Evolutionary conservation across 1,140 invertebrate species (phyloP).

Genomic region (Pseudomyrmex dendroicus): DNA sequence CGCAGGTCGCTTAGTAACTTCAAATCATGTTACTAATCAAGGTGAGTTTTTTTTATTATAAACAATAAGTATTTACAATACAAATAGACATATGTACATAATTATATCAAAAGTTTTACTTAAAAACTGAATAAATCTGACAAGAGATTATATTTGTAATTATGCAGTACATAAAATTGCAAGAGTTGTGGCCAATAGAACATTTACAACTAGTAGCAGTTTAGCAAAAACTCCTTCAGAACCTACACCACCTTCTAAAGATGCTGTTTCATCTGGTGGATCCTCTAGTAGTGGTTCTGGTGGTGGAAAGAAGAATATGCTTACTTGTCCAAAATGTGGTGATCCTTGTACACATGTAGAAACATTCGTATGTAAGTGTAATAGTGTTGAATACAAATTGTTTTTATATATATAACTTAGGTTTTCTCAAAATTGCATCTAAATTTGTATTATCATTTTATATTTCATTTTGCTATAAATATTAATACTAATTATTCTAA

Average conservation of each 20-base stretch:
- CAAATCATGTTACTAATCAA: slow-evolving; percentile 81
- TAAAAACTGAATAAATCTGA: not conserved
- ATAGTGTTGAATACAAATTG: slow-evolving; percentile 31
- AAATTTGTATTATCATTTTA: not conserved
- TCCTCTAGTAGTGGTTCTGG: slow-evolving; percentile 78
- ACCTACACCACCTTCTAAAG: slow-evolving; percentile 80
- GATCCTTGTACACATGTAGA: slow-evolving; percentile 98
- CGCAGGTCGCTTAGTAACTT: slow-evolving; percentile 80
- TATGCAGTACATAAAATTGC: slow-evolving; percentile 82
- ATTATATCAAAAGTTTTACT: slow-evolving; percentile 34
- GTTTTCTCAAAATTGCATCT: not conserved
- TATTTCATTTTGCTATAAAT: not conserved
- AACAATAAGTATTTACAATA: slow-evolving; percentile 35
- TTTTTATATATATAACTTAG: not conserved
- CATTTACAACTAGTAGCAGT: slow-evolving; percentile 74
- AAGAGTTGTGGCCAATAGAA: slow-evolving; percentile 78
- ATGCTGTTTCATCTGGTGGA: slow-evolving; percentile 64
- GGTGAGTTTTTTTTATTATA: slow-evolving; percentile 73
- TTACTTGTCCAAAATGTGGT: slow-evolving; percentile 97
- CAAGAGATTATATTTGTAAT: not conserved
- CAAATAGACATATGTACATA: not conserved
- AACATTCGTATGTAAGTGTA: slow-evolving; percentile 95
- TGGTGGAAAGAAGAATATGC: slow-evolving; percentile 88
- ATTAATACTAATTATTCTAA: slow-evolving; percentile 33
- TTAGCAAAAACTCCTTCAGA: slow-evolving; percentile 81